Base-by-base conservation (phyloP, 2,888 invertebrate genomes). In the Harpalus rubripes region DNA sequence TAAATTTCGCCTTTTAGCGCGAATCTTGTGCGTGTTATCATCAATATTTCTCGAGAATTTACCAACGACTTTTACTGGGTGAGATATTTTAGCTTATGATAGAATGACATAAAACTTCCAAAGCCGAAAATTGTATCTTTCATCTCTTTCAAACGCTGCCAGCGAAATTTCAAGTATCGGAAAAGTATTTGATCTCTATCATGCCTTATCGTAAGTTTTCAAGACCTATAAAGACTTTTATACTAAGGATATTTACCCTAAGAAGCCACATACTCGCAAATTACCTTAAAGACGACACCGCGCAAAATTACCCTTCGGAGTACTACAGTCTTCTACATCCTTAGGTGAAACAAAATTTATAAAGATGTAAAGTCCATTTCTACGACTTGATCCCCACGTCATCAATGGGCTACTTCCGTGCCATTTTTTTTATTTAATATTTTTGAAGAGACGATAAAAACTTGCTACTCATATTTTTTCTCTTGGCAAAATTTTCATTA, bases 11-110 rank as follows among this genome's bases (percentile, higher is more conserved):
- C 58, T 83, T 26, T 39, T 72, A 82, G 58, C 32, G 15, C 63
- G 68, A 68, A 68, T 68, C 74, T 74, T 18, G 44, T 41, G 61
- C 61, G 44, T 83, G 84, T 65, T 78, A 78, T 84, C 84, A 39
- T 61, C 78, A 63, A 84, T 84, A 84, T 78, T 78, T 84, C 78
- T 44, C 39, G 68, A 5, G 78, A 78, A 84, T 84, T 84, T 63
- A 78, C 32, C 84, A 52, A 52, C 61, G 59, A 58, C 78, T 63
- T 84, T 84, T 41, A 76, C 61, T 18, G 78, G 26, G 78, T 78
- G 78, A 84, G 68, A 78, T 78, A 63, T 78, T 41, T 83, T 84
- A 44, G 80, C 22, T 80, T 80, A 61, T 80, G 61, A 80, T 61
- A 61, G 58, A 78, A 78, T 56, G 78, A 78, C 61, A 61, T 59